Evolutionary conservation across 2,888 invertebrate species (phyloP), one percentile per base, ranked within the genome.

Genomic region (Thyatira batis): DNA sequence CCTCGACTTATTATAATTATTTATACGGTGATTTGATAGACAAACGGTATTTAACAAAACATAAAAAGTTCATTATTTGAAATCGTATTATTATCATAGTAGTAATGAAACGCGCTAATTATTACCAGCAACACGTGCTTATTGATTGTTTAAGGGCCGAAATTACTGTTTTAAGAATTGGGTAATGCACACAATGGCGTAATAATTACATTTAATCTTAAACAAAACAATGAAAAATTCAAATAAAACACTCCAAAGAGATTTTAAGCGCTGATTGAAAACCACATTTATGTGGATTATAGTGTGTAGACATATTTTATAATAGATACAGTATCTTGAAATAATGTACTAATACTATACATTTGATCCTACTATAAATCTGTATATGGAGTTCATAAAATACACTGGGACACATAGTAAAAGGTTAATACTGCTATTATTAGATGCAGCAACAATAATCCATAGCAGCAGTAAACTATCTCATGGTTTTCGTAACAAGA

Each of bases 381-480:
- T 71, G 80, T 54, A 76, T 80, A 85, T 78, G 76, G 76, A 72
- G 60, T 73, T 70, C 69, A 75, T 73, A 78, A 78, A 81, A 82
- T 83, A 84, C 80, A 82, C 80, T 71, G 72, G 65, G 74, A 75
- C 72, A 80, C 69, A 78, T 75, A 71, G 67, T 58, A 69, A 76
- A 75, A 27, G 27, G 61, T 75, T 82, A 87, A 87, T 87, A 87
- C 87, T 87, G 84, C 82, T 85, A 78, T 78, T 77, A 67, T 75
- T 72, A 80, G 80, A 84, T 79, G 82, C 85, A 85, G 83, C 73
- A 75, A 76, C 73, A 71, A 76, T 69, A 67, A 65, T 64, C 61
- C 52, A 55, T 33, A 23, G 49, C 9, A 10, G 13, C n/a, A 6
- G 33, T 17, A 1, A 39, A 8, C 39, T 1, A 39, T 8, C 17